A percentile compares a stretch with the other conserved stretches of the same genome.
These are phyloP conservation scores for Agelaius tricolor DNA, from an alignment of 2,113 vertebrate species.

Conservation along the genomic window DNA sequence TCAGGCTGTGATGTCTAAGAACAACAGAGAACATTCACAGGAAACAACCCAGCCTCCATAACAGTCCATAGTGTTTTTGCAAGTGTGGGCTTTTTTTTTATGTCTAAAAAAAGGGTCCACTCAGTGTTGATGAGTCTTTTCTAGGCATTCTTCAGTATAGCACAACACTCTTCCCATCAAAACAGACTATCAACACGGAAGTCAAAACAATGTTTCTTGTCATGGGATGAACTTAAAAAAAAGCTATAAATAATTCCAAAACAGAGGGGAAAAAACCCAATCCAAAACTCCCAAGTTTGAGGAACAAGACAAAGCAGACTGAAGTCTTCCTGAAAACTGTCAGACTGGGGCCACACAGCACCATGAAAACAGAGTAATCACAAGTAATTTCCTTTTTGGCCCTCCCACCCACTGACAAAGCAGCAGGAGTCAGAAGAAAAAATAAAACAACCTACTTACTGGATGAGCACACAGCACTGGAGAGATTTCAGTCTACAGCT, in stretches of 20 bases:
- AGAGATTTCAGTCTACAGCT: neutral
- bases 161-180: neutral
- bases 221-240: neutral
- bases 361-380: conserved; percentile 64
- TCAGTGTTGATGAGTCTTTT: conserved; percentile 10
- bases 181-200: neutral
- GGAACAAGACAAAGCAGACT: conserved; percentile 11
- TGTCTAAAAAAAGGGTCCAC: neutral
- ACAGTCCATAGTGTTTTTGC: neutral
- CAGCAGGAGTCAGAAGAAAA: conserved; percentile 45
- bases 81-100: neutral
- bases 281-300: neutral
- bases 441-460: neutral
- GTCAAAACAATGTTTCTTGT: neutral
- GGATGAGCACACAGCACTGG: conserved; percentile 25
- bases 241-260: neutral
- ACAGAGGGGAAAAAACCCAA: neutral
- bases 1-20: neutral
- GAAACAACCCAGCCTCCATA: neutral
- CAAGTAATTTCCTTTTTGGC: conserved; percentile 73
- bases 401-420: conserved; percentile 67
- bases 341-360: neutral
- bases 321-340: conserved; percentile 25
- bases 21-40: neutral
- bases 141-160: conserved; percentile 39